Evolutionary conservation across 2,113 vertebrate genomes (phyloP).

Genomic region (Symphodus melops): DNA sequence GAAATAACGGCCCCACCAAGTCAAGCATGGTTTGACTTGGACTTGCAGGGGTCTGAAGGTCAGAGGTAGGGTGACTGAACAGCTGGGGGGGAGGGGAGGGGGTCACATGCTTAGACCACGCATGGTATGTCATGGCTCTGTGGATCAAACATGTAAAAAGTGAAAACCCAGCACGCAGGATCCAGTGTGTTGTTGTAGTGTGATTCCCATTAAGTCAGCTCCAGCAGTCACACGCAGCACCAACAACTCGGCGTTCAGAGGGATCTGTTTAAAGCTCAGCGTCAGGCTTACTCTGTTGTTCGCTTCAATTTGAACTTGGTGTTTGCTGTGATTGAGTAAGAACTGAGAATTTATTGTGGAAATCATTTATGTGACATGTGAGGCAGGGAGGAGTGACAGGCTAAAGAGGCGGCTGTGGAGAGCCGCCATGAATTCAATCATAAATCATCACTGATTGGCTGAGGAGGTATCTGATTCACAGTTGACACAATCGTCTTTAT

Average conservation of each 20-base stretch:
- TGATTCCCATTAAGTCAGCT: slow-evolving; percentile 48
- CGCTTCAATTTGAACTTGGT: background rate
- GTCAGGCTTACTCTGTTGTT: background rate
- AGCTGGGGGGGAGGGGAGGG: slow-evolving; percentile 42
- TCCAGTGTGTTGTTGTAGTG: slow-evolving; percentile 34
- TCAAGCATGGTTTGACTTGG: slow-evolving; percentile 31
- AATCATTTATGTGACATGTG: slow-evolving; percentile 28
- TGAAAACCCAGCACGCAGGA: slow-evolving; percentile 31
- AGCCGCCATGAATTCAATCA: background rate
- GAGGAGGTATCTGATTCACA: background rate
- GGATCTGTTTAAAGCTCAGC: background rate
- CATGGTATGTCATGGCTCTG: slow-evolving; percentile 42
- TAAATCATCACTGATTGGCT: slow-evolving; percentile 32
- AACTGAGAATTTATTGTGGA: slow-evolving; percentile 10
- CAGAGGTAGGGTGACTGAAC: slow-evolving; percentile 22
- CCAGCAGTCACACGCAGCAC: slow-evolving; percentile 19
- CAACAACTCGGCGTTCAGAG: background rate
- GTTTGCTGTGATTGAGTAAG: slow-evolving; percentile 14
- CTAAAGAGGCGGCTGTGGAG: slow-evolving; percentile 38
- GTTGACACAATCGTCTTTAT: background rate
- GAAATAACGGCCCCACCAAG: slow-evolving; percentile 15
- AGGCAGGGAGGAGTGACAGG: slow-evolving; percentile 25
- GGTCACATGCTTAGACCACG: slow-evolving; percentile 55
- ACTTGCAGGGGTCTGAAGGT: slow-evolving; percentile 32
- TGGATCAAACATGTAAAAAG: slow-evolving; percentile 54